Evolutionary conservation across 2,113 vertebrate species (phyloP), one percentile per base, ranked within the genome.

Genomic region (Calyptomena viridis): DNA sequence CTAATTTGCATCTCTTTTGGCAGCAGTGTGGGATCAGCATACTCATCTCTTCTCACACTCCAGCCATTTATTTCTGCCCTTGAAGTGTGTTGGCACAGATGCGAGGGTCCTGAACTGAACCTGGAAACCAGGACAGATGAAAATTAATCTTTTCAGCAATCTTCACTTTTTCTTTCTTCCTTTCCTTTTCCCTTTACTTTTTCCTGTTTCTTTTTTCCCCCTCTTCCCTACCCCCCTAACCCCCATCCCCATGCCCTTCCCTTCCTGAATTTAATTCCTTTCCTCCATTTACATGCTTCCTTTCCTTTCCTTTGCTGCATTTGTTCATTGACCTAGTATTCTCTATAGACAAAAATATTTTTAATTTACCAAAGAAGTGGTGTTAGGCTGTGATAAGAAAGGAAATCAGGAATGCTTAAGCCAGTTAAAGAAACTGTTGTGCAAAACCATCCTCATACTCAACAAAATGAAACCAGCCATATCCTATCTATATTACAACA

Each of bases 131-230:
- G 15, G 8, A 37, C 31, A 50, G 24, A 8, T 2, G 4, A 87
- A 79, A 87, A 92, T 50, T 11, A 73, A 52, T 47, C 6, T 73
- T 69, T 59, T 69, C 18, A 66, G 22, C 2, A 56, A 46, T 40
- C 3, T 73, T 67, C 2, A 28, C 8, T 30, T 37, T 28, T 19
- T 24, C 1, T n/a, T 33, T 4, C 11, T 27, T 15, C 4, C 11
- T 35, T 17, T 8, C 5, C 6, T 25, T 19, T 39, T 3, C 5
- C 5, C 6, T 27, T 12, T 19, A 4, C 12, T 30, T 33, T 21
- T 9, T 3, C 12, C 19, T n/a, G 49, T 17, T 12, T 19, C 31
- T 7, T 35, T 20, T 1, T 12, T 17, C 9, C 3, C 11, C 7
- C 27, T 8, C 8, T 8, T 17, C 23, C 4, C 4, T 30, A 7